Evolutionary conservation across 2,888 invertebrate genomes (phyloP), one percentile per base, ranked within the genome.

Genomic region (Clanis bilineata): DNA sequence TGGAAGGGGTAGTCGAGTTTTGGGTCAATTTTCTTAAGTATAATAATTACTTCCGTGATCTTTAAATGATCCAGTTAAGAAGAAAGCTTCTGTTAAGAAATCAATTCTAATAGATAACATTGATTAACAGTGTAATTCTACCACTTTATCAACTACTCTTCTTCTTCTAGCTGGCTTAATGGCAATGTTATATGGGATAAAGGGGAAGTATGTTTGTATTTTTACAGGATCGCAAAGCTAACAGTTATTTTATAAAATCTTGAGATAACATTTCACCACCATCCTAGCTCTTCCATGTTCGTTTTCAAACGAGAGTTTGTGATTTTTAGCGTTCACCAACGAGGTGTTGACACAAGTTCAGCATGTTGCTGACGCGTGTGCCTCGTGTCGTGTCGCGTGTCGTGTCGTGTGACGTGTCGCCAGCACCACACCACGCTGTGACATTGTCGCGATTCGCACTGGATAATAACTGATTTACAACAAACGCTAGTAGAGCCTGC

Each of bases 301-400:
- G 18, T 51, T 9, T 51, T 32, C 32, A 32, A 15, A 47, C 15
- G 25, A 51, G 10, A 18, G 51, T 28, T 44, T 51, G 51, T 51
- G 51, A 51, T 32, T 51, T 51, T 51, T 51, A 51, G 32, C 32
- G 15, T 28, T 51, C 32, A 45, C n/a, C 25, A 18, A 23, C 47
- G 18, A 32, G 41, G 28, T 51, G 51, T 51, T 51, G 51, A 51
- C 51, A 28, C 32, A 15, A 18, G n/a, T n/a, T n/a, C 18, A 18
- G 28, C 15, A 2, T 51, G 28, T 51, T 23, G 25, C 15, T n/a
- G 23, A n/a, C n/a, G 43, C 43, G 45, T 5, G 9, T 7, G 32
- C 9, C 10, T 36, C 36, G 36, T 25, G 45, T 23, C 25, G 32
- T 32, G 32, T 51, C 47, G 18, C 44, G 12, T 21, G 1, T 21